phyloP scores from a whole-genome alignment of 2,797 vertebrate genomes.

The Melanotaenia boesemani region DNA sequence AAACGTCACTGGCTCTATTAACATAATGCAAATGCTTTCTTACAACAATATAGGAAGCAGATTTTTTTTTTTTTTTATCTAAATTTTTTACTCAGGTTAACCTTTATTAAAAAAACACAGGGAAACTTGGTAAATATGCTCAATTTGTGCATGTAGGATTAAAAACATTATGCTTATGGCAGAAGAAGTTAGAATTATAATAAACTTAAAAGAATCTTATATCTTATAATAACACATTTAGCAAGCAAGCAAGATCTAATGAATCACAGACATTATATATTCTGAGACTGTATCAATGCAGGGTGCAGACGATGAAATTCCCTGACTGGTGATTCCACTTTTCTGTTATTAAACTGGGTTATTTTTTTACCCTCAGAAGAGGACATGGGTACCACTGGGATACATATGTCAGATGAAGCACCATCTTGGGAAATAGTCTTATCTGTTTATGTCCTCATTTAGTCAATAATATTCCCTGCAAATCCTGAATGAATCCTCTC shows the following conservation, averaged over 20 bases:
- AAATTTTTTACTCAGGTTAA: too few relatives aligned
- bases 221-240: too few relatives aligned
- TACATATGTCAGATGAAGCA: slow-evolving; percentile 1
- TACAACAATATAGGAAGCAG: not conserved
- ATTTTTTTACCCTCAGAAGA: slow-evolving; percentile 15
- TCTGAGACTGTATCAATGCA: not conserved
- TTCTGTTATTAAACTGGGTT: slow-evolving; percentile 25
- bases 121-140: too few relatives aligned
- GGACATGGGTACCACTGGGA: slow-evolving; percentile 6
- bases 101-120: too few relatives aligned
- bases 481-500: not conserved
- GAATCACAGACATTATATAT: not conserved
- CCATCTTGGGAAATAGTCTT: not conserved
- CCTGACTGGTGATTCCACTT: slow-evolving; percentile 12
- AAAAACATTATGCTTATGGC: too few relatives aligned
- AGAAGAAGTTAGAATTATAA: too few relatives aligned
- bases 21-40: not conserved
- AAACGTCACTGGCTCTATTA: not conserved
- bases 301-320: not conserved
- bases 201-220: too few relatives aligned
- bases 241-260: too few relatives aligned
- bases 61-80: not conserved
- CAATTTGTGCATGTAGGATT: too few relatives aligned
- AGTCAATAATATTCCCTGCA: slow-evolving; percentile 1
- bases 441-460: slow-evolving; percentile 11